These are phyloP conservation scores for Quiscalus mexicanus DNA, from an alignment of 2,113 vertebrate genomes.

Conservation along the genomic window DNA sequence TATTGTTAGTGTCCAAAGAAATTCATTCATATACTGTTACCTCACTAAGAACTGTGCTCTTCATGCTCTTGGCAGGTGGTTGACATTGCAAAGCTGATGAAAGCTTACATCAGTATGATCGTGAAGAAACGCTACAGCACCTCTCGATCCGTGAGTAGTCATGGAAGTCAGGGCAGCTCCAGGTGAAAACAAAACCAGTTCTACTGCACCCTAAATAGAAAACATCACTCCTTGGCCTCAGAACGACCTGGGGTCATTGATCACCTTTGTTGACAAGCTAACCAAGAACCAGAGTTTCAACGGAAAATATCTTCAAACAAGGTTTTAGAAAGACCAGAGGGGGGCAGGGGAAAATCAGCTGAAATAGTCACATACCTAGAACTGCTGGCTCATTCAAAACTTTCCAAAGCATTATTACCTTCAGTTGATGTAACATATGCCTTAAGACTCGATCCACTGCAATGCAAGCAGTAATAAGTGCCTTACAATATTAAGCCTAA, in stretches of 20 bases:
- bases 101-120: slow-evolving; percentile 98
- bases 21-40: neutral
- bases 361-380: slow-evolving; percentile 3
- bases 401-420: slow-evolving; percentile 71
- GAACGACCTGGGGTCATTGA: neutral
- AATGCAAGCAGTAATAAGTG: slow-evolving; percentile 75
- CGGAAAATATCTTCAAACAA: neutral
- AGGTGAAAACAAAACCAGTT: slow-evolving; percentile 76
- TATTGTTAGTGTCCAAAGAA: neutral
- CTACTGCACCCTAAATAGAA: neutral
- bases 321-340: neutral
- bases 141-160: slow-evolving; percentile 89
- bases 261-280: neutral
- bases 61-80: slow-evolving; percentile 82
- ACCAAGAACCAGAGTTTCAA: neutral
- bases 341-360: neutral
- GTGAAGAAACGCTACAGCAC: slow-evolving; percentile 98
- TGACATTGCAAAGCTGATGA: slow-evolving; percentile 98
- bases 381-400: slow-evolving; percentile 38
- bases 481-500: slow-evolving; percentile 69
- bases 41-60: neutral
- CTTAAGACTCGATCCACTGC: slow-evolving; percentile 71
- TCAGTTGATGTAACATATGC: slow-evolving; percentile 63
- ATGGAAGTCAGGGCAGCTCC: slow-evolving; percentile 85
- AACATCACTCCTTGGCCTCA: neutral